Conservation (phyloP, 37 sponge, comb jelly and placozoan genomes). For the Sycon ciliatum region DNA sequence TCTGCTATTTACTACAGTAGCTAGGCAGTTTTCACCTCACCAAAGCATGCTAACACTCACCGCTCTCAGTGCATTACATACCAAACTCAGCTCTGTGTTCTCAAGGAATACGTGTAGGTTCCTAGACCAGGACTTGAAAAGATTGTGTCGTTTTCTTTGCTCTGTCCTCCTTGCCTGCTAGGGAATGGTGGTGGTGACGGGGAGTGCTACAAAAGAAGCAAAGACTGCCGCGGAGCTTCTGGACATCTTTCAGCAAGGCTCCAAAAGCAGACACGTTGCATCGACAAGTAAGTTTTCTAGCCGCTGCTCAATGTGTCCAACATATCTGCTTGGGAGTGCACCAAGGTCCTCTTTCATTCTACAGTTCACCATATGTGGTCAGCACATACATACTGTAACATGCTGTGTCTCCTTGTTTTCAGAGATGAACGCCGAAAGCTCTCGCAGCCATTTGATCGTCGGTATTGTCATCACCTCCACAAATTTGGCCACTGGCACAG, state of each 20-base stretch:
- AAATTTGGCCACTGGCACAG: conserved; percentile 34
- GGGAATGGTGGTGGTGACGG: conserved; percentile 43
- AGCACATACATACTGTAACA: background rate
- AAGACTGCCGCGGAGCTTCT: conserved; percentile 19
- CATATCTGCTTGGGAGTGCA: background rate
- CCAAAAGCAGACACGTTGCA: conserved; percentile 40
- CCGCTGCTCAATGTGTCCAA: background rate
- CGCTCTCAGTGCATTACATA: background rate
- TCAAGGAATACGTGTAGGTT: too few relatives aligned
- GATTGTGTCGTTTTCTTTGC: too few relatives aligned
- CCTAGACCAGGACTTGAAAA: too few relatives aligned
- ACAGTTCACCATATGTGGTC: background rate
- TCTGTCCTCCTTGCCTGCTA: too few relatives aligned
- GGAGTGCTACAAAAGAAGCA: conserved; percentile 31
- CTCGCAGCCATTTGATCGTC: conserved; percentile 46
- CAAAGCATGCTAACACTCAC: background rate
- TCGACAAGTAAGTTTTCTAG: conserved; percentile 29
- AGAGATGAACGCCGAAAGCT: conserved; percentile 56
- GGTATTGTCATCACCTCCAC: conserved; percentile 43
- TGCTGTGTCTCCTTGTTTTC: too few relatives aligned
- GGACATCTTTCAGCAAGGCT: conserved; percentile 32
- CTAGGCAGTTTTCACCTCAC: too few relatives aligned
- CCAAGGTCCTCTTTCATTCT: background rate
- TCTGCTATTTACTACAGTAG: too few relatives aligned
- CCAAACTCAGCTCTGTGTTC: too few relatives aligned